Evolutionary conservation across 2,113 vertebrate genomes (phyloP).

Genomic region (Cryptoleucopteryx plumbea): DNA sequence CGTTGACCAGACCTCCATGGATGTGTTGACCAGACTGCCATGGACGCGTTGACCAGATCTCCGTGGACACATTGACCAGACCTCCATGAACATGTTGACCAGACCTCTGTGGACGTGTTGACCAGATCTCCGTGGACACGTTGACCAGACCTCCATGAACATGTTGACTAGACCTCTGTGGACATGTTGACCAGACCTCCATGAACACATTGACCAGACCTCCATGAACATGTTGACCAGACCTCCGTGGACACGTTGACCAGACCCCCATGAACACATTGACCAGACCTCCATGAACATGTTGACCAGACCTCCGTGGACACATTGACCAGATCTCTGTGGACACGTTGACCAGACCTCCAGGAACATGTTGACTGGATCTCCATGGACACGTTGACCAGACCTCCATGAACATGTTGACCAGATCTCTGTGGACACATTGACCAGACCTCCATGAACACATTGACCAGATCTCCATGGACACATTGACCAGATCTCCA

Average conservation of each 20-base stretch:
- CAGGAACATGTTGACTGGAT: too few relatives aligned
- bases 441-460: too few relatives aligned
- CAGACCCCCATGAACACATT: rapidly evolving
- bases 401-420: too few relatives aligned
- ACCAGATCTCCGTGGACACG: rapidly evolving
- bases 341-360: rapidly evolving
- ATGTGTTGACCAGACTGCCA: rapidly evolving
- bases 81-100: rapidly evolving
- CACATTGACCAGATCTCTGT: rapidly evolving
- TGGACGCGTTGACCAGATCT: too few relatives aligned
- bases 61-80: rapidly evolving
- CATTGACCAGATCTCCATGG: not conserved
- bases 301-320: too few relatives aligned
- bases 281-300: rapidly evolving
- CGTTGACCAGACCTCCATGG: rapidly evolving
- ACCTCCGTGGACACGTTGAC: rapidly evolving
- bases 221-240: rapidly evolving
- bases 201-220: rapidly evolving
- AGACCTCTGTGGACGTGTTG: rapidly evolving
- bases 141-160: rapidly evolving
- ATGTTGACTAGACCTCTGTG: rapidly evolving
- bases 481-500: too few relatives aligned
- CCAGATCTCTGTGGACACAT: too few relatives aligned
- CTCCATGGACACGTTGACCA: too few relatives aligned
- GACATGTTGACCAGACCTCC: rapidly evolving